Conservation (phyloP, 2,113 vertebrate genomes). For the Triplophysa dalaica region DNA sequence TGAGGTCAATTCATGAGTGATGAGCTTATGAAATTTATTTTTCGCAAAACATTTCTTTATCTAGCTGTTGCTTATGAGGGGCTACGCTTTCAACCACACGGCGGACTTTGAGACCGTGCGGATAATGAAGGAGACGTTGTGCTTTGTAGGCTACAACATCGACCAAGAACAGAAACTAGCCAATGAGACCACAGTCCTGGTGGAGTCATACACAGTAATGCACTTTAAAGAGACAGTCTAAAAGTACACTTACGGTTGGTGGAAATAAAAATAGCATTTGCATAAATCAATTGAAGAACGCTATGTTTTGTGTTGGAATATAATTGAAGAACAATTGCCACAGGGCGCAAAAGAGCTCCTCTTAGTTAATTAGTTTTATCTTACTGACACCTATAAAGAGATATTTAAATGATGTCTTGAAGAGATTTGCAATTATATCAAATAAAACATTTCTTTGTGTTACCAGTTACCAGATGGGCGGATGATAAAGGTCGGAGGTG, state of each 20-base stretch:
- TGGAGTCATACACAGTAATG: slow-evolving; percentile 86
- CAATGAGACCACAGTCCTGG: slow-evolving; percentile 90
- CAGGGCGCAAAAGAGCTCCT: neutral
- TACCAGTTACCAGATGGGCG: slow-evolving; percentile 56
- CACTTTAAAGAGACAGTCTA: neutral
- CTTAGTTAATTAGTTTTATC: neutral
- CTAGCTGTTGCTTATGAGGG: slow-evolving; percentile 86
- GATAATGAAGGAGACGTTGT: slow-evolving; percentile 95
- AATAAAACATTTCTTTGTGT: neutral
- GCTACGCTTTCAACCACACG: slow-evolving; percentile 96
- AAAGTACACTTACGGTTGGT: neutral
- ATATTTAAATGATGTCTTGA: too few relatives aligned
- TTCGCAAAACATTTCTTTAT: neutral
- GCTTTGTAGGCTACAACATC: slow-evolving; percentile 96
- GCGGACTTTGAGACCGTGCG: slow-evolving; percentile 98
- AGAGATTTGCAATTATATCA: neutral
- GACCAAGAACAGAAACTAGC: slow-evolving; percentile 96
- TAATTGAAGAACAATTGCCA: neutral
- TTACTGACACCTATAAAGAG: neutral
- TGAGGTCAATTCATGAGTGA: neutral
- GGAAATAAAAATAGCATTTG: neutral
- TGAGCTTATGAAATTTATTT: neutral
- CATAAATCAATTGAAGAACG: neutral
- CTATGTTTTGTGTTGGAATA: neutral
- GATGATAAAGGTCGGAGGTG: slow-evolving; percentile 58